These are phyloP conservation scores for Parus major DNA, from an alignment of 2,113 vertebrate genomes.

Conservation along the genomic window DNA sequence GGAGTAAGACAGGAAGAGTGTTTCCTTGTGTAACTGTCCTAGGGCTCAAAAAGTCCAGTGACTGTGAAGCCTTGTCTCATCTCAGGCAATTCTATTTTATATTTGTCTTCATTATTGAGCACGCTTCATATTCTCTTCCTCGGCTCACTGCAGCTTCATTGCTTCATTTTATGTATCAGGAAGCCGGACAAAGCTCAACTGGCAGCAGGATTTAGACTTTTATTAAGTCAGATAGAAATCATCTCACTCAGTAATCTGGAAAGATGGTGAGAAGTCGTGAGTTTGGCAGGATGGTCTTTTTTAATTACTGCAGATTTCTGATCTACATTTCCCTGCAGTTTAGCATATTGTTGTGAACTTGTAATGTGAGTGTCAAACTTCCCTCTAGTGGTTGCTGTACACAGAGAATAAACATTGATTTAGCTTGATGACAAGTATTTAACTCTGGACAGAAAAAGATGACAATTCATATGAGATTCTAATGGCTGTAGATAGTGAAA, in stretches of 20 bases:
- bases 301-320: constrained; percentile 29
- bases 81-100: not conserved
- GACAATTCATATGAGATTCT: not conserved
- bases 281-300: constrained; percentile 17
- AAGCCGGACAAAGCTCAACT: not conserved
- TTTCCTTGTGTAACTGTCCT: not conserved
- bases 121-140: not conserved
- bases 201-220: constrained; percentile 1
- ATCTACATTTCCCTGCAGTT: not conserved
- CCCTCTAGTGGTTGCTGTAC: constrained; percentile 57
- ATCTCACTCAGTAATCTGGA: constrained; percentile 12
- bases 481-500: not conserved
- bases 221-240: constrained; percentile 41
- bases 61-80: not conserved
- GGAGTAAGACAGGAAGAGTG: not conserved
- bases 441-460: not conserved
- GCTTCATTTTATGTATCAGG: constrained; percentile 6
- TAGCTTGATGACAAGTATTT: constrained; percentile 22
- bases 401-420: constrained; percentile 42
- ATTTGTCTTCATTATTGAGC: constrained; percentile 34
- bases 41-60: not conserved
- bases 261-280: not conserved
- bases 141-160: not conserved
- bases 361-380: constrained; percentile 33
- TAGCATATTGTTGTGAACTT: constrained; percentile 8